Conservation (phyloP, 2,888 invertebrate species). For the Andrena dorsata region DNA sequence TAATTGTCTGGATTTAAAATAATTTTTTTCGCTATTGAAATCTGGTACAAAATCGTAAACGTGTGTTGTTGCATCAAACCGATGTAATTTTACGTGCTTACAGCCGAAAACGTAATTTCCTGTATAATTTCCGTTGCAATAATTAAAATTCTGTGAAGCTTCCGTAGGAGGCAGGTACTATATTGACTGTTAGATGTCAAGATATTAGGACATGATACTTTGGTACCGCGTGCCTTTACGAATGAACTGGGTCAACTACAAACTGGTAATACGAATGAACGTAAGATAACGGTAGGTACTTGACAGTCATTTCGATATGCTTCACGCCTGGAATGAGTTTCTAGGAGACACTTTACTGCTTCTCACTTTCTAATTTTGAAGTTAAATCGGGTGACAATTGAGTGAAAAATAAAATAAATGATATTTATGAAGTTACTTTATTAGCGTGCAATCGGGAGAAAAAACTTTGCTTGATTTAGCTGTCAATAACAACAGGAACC, state of each 20-base stretch:
- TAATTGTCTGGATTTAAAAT: neutral
- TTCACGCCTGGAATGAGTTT: neutral
- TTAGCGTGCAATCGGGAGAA: no score
- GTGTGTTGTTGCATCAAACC: neutral
- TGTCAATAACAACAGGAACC: neutral
- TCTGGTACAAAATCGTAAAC: neutral
- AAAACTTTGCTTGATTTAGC: no score
- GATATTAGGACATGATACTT: constrained; percentile 27
- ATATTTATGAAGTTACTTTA: no score
- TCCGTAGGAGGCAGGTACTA: neutral
- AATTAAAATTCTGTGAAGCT: constrained; percentile 29
- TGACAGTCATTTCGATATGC: constrained; percentile 12
- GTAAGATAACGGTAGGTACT: constrained; percentile 1
- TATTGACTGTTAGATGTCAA: constrained; percentile 1
- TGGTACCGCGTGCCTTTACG: neutral
- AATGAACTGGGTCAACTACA: constrained; percentile 26
- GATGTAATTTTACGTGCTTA: neutral
- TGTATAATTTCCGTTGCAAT: constrained; percentile 12
- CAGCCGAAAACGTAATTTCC: neutral
- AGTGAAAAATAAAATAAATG: no score
- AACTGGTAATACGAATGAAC: constrained; percentile 1
- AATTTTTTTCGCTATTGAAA: neutral
- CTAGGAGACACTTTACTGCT: no score
- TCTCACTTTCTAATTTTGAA: no score
- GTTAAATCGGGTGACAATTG: no score